A percentile compares a stretch with the other conserved stretches of the same genome.
phyloP scores from a whole-genome alignment of 2,113 vertebrate genomes.

The Pantherophis guttatus region DNA sequence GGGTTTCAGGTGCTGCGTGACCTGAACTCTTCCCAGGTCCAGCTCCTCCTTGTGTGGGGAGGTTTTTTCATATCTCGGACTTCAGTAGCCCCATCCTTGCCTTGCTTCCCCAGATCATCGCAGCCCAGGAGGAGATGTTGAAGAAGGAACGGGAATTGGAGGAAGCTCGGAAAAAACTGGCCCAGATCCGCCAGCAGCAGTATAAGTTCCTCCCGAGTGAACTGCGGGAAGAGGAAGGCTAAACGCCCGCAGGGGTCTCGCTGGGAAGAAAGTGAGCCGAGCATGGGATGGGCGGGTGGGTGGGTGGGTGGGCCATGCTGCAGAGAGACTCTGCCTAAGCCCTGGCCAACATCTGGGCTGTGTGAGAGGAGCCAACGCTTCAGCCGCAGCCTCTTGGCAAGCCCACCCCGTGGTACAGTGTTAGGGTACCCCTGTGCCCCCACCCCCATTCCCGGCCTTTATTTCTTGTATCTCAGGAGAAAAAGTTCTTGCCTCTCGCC shows the following conservation, averaged over 20 bases:
- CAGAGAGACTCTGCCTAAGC: constrained; percentile 48
- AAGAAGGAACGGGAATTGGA: constrained; percentile 96
- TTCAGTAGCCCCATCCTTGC: too few relatives aligned
- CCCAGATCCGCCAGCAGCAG: constrained; percentile 98
- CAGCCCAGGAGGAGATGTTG: constrained; percentile 98
- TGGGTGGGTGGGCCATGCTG: constrained; percentile 20
- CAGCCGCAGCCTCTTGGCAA: constrained; percentile 58
- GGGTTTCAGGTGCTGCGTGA: too few relatives aligned
- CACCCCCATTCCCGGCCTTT: constrained; percentile 33
- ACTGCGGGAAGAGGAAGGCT: constrained; percentile 92
- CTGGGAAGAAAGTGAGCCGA: constrained; percentile 48
- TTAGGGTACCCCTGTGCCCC: constrained; percentile 55
- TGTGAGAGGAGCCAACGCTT: constrained; percentile 35
- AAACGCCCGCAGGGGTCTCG: constrained; percentile 34
- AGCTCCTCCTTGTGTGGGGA: not conserved
- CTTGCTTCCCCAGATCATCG: constrained; percentile 84
- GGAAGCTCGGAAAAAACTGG: constrained; percentile 95
- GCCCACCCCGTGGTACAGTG: constrained; percentile 63
- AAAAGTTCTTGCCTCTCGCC: constrained; percentile 55
- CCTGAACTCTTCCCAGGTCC: not conserved
- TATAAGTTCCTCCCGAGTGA: constrained; percentile 97
- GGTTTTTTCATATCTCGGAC: not conserved
- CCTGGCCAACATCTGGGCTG: constrained; percentile 50
- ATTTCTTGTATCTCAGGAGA: constrained; percentile 69
- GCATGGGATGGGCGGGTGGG: constrained; percentile 14